Evolutionary conservation across 2,888 invertebrate species (phyloP).

Genomic region (Deilephila porcellus): DNA sequence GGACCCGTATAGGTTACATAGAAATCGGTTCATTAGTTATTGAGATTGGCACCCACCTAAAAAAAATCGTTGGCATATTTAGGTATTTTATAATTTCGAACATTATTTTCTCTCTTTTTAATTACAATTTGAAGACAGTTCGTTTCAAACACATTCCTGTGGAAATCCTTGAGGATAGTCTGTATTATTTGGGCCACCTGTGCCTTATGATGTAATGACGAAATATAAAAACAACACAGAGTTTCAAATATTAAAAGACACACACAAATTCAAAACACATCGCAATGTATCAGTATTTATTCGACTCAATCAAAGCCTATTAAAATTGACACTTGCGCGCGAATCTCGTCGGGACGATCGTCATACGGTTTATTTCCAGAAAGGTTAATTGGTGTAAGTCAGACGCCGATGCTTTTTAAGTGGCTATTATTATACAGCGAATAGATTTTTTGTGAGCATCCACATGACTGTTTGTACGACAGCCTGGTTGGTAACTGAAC

Average conservation of each 20-base stretch:
- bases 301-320: constrained; percentile 17
- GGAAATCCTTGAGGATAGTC: no score
- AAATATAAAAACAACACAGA: not conserved
- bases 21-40: no score
- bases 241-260: not conserved
- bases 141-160: no score
- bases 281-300: not conserved
- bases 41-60: no score
- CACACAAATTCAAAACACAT: not conserved
- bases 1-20: no score
- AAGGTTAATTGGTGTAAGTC: constrained; percentile 9
- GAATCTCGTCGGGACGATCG: not conserved
- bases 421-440: constrained; percentile 1
- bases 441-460: not conserved
- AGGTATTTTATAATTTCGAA: no score
- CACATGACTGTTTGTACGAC: not conserved
- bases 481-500: no score
- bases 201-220: no score
- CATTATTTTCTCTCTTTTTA: no score
- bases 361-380: constrained; percentile 22
- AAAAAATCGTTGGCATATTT: no score
- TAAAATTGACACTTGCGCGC: constrained; percentile 14
- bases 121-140: no score
- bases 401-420: not conserved
- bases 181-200: no score